phyloP scores from a whole-genome alignment of 53 echinoderm and acorn worm genomes.

The Zoroaster sp. region DNA sequence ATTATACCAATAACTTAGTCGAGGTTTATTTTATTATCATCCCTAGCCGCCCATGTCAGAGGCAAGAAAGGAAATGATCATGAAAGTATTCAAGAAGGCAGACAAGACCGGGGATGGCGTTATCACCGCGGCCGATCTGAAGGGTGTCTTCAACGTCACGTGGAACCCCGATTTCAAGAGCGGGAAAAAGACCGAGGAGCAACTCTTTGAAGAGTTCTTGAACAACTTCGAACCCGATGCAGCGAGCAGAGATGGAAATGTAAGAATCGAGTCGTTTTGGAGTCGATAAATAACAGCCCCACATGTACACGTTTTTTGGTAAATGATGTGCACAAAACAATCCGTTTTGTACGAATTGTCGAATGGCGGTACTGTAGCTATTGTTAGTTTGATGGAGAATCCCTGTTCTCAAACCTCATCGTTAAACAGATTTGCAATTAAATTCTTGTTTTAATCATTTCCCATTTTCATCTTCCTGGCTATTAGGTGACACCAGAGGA shows the following conservation, averaged over 20 bases:
- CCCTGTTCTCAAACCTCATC: too few relatives aligned
- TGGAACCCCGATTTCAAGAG: conserved; percentile 65
- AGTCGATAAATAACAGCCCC: background rate
- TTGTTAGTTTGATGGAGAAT: too few relatives aligned
- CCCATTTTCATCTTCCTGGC: background rate
- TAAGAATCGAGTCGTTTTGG: background rate
- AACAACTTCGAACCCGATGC: conserved; percentile 68
- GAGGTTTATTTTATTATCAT: background rate
- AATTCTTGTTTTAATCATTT: background rate
- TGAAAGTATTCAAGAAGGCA: conserved; percentile 59
- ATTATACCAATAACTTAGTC: background rate
- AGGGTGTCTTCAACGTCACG: conserved; percentile 60
- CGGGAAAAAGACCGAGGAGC: conserved; percentile 66
- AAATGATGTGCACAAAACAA: background rate
- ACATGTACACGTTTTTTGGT: background rate
- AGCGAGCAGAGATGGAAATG: conserved; percentile 62
- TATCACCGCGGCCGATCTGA: conserved; percentile 63
- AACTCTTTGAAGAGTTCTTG: conserved; percentile 63
- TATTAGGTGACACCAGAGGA: conserved; percentile 36
- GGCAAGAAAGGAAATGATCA: background rate
- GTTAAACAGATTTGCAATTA: too few relatives aligned
- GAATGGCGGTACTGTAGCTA: too few relatives aligned
- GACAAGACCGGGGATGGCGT: conserved; percentile 76
- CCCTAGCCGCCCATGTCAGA: conserved; percentile 21
- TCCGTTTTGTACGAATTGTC: too few relatives aligned